phyloP scores from a whole-genome alignment of 2,888 invertebrate species.

The Hipparchia sbordonii region DNA sequence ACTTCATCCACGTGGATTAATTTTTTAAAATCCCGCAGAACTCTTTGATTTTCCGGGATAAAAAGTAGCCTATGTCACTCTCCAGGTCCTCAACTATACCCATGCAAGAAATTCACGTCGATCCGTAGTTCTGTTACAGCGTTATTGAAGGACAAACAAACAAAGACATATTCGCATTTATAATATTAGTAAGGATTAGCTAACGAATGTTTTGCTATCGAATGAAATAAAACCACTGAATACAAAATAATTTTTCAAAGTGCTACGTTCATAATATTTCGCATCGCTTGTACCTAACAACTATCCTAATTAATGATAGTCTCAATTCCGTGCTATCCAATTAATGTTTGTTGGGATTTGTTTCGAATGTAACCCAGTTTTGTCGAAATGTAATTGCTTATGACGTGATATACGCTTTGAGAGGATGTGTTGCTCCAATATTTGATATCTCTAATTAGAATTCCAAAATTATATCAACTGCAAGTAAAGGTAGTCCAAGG shows the following conservation, averaged over 20 bases:
- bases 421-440: background rate
- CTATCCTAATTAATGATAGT: constrained; percentile 46
- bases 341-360: constrained; percentile 45
- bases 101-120: no score
- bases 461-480: background rate
- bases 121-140: no score
- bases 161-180: no score
- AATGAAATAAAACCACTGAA: background rate
- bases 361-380: constrained; percentile 40
- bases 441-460: background rate
- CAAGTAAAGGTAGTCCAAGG: background rate
- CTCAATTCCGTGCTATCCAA: constrained; percentile 41
- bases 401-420: constrained; percentile 30
- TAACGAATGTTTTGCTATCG: background rate
- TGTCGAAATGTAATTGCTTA: constrained; percentile 39
- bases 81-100: no score
- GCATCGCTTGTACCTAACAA: constrained; percentile 23
- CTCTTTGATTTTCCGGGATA: no score
- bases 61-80: no score
- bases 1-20: no score
- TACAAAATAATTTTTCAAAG: constrained; percentile 4
- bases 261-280: constrained; percentile 22
- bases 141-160: no score
- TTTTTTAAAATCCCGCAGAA: no score
- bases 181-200: no score